Conservation (phyloP, 2,797 vertebrate genomes). For the Adelosebastes latens region DNA sequence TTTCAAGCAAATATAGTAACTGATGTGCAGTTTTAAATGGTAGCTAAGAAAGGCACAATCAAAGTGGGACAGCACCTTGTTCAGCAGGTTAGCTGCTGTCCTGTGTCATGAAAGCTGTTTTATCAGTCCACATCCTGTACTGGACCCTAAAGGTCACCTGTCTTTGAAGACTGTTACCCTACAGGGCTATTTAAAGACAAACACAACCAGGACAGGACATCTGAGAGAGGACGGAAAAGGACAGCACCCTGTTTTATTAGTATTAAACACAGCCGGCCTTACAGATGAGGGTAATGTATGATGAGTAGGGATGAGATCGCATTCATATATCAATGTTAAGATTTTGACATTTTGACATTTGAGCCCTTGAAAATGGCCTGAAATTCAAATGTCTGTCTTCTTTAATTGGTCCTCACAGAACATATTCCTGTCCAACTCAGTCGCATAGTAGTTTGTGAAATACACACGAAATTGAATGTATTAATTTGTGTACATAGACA, state of each 20-base stretch:
- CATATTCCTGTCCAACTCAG: too few species aligned
- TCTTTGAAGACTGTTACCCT: constrained; percentile 20
- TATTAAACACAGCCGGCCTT: background rate
- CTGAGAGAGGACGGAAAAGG: background rate
- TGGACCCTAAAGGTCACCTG: constrained; percentile 16
- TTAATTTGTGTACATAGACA: too few species aligned
- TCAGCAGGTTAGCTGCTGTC: background rate
- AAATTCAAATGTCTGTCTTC: too few species aligned
- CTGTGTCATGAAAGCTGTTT: background rate
- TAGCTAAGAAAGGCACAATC: background rate
- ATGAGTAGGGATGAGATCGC: background rate
- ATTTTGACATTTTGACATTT: background rate
- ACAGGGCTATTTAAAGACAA: constrained; percentile 2
- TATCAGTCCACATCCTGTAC: constrained; percentile 1
- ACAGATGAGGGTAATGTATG: background rate
- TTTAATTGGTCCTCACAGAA: background rate
- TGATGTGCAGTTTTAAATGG: background rate
- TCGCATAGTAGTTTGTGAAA: too few species aligned
- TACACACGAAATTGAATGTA: too few species aligned
- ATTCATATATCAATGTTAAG: too few species aligned
- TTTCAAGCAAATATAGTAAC: background rate
- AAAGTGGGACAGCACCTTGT: background rate
- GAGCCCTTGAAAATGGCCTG: too few species aligned
- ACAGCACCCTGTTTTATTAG: background rate
- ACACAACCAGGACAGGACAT: background rate